These are phyloP conservation scores for cat (Felis catus) DNA, from an alignment of 2,113 vertebrate species.

Conservation along the genomic window F.catus_Fca126_mat1.0 CM031419.1:219561501-219562000, in stretches of 20 bases:
- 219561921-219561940: background rate
- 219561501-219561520: fast-evolving
- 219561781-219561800: background rate
- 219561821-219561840: background rate
- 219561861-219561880: background rate
- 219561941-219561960: background rate
- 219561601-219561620: fast-evolving
- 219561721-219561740: fast-evolving
- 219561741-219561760: fast-evolving
- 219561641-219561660: background rate
- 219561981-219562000: background rate
- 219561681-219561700: background rate
- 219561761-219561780: background rate
- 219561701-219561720: background rate
- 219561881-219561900: background rate
- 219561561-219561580: fast-evolving
- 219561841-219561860: background rate
- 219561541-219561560: fast-evolving
- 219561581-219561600: fast-evolving
- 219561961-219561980: background rate
- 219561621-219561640: fast-evolving
- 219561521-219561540: fast-evolving
- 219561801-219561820: fast-evolving
- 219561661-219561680: background rate
- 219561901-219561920: background rate